phyloP scores from a whole-genome alignment of 2,888 invertebrate genomes.

The Melinaea marsaeus region DNA sequence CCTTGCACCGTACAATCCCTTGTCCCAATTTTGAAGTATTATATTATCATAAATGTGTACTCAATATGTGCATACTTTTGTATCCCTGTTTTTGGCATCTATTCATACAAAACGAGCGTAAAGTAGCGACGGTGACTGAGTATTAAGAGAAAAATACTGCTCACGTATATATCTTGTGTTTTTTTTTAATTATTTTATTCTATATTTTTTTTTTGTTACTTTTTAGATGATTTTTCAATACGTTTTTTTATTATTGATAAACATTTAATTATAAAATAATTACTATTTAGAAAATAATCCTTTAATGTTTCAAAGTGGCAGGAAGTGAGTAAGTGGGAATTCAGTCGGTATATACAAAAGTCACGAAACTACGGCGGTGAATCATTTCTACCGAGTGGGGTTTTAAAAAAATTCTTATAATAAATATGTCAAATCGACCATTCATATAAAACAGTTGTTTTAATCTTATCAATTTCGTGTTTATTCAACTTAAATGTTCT shows the following conservation, averaged over 20 bases:
- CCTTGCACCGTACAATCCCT: slow-evolving; percentile 16
- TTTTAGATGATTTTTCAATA: too few species aligned
- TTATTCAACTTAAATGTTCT: too few species aligned
- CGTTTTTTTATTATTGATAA: neutral
- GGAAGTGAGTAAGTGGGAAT: slow-evolving; percentile 39
- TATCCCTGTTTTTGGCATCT: slow-evolving; percentile 21
- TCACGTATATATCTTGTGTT: too few species aligned
- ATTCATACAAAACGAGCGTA: slow-evolving; percentile 15
- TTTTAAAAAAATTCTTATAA: neutral
- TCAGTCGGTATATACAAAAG: slow-evolving; percentile 37
- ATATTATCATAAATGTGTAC: slow-evolving; percentile 30
- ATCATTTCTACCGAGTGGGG: slow-evolving; percentile 15
- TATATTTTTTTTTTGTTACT: too few species aligned
- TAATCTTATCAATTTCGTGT: too few species aligned
- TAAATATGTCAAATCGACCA: too few species aligned
- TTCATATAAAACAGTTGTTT: too few species aligned
- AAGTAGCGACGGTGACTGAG: neutral
- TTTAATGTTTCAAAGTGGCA: slow-evolving; percentile 12
- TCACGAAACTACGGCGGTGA: slow-evolving; percentile 38
- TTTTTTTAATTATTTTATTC: too few species aligned
- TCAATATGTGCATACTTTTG: slow-evolving; percentile 25
- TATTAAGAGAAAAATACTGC: too few species aligned
- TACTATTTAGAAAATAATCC: neutral
- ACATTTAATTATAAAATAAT: neutral
- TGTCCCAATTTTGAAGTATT: slow-evolving; percentile 29